Base-by-base conservation (phyloP, 2,113 vertebrate genomes). In the Bubo bubo region DNA sequence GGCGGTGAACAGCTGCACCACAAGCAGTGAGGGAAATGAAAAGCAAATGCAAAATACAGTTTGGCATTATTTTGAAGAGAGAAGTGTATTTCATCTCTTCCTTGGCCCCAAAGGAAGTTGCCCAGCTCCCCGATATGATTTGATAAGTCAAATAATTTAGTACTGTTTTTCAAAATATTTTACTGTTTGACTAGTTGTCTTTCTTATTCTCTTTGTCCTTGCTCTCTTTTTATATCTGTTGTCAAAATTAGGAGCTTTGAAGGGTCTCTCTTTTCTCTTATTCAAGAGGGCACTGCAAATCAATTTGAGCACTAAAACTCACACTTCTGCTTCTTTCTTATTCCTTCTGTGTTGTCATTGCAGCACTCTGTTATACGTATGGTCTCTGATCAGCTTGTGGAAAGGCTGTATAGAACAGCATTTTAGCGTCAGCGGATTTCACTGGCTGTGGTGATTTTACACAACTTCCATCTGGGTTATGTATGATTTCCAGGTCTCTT, bases 321-420 rank as follows among this genome's bases (percentile, higher is more conserved):
- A 10, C 22, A 13, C 8, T 72, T 82, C 63, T 0, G 2, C 45
- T 88, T 23, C 16, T 34, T 41, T 77, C 41, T 86, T 26, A 9
- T 4, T 77, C 47, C 19, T 80, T 47, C 20, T 52, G 13, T 4
- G 4, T 41, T 71, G 77, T 52, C 21, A 12, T 17, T 88, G 50
- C 35, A 60, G 24, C 45, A 12, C 45, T 58, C 39, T 0, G 0
- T 68, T 79, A 8, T 5, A 30, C 0, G 0, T 22, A 14, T 16
- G 13, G 23, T 55, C 49, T 82, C 77, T 67, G 45, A 22, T 91
- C 60, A 0, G 2, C 4, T 14, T 34, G 37, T 45, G 41, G 73
- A 12, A 73, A 75, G 47, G 14, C n/a, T 87, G 47, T 32, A 12
- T 50, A 35, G 32, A 81, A 23, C 14, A 41, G 27, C 37, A 27